Base-by-base conservation (phyloP, 1,140 invertebrate genomes). In the Solen grandis region DNA sequence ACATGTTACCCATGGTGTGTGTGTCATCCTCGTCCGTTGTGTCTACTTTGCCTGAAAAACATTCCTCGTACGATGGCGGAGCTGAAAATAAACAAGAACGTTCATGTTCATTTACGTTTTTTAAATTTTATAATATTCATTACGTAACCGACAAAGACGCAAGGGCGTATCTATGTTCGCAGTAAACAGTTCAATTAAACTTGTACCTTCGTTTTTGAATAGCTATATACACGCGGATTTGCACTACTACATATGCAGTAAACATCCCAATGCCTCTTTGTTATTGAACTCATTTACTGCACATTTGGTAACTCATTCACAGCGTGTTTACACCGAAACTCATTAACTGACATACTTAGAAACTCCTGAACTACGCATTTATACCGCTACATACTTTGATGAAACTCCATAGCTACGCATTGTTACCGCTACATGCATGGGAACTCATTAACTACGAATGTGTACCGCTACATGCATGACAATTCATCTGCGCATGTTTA, bases 21-120 rank as follows among this genome's bases (percentile, higher is more conserved):
- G 66, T 75, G 31, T 83, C 77, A 55, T 83, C 76, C 14, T 87
- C 78, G 79, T 91, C 90, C 16, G 70, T 74, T 60, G 91, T 91
- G 55, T 91, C 85, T 4, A 91, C 88, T 63, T 87, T 87, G 1
- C 90, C 90, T 38, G 84, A 86, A n/a, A 91, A 80, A 80, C 90
- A 91, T 62, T 91, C 89, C 10, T 84, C 86, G 81, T 91, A 91
- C 0, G 90, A 81, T 19, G 90, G 90, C 3, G 90, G 90, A 63
- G 90, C 89, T 91, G 50, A 36, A 41, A 65, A 27, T 13, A 29
- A n/a, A 19, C n/a, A 54, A 2, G 52, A 54, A 19, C 52, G 19
- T 54, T 54, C n/a, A 19, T 19, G 27, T 25, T 19, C 27, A 54
- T 8, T 19, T 54, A 19, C 19, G 8, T 25, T 54, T 19, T 22